Percentiles rank a stretch among this genome's conserved stretches.
These are phyloP conservation scores for Tichodroma muraria DNA, from an alignment of 2,113 vertebrate species.

Conservation along the genomic window DNA sequence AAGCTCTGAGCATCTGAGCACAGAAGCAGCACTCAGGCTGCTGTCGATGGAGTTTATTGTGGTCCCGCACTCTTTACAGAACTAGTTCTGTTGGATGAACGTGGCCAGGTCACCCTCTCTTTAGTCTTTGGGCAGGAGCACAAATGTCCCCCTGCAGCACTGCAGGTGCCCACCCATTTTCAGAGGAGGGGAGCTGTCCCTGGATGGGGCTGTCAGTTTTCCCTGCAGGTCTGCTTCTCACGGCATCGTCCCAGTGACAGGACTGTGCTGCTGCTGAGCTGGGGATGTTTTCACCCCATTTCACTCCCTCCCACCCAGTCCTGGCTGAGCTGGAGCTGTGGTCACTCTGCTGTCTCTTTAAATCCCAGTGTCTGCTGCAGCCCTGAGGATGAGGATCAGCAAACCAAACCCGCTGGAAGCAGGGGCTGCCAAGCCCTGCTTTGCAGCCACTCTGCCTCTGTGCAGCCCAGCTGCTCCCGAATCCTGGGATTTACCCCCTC, in stretches of 20 bases:
- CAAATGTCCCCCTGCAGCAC: background rate
- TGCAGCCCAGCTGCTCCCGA: background rate
- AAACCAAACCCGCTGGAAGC: background rate
- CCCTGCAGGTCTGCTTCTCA: accelerated
- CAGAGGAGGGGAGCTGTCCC: background rate
- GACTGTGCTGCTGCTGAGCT: background rate
- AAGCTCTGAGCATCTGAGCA: accelerated
- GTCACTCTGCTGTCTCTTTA: background rate
- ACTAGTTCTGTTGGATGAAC: background rate
- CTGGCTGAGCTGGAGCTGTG: background rate
- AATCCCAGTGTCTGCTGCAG: background rate
- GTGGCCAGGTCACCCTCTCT: background rate
- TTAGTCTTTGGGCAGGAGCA: background rate
- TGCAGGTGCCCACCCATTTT: accelerated
- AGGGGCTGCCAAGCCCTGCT: background rate
- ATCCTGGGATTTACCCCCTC: background rate
- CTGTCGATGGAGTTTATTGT: accelerated
- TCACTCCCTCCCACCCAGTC: no score
- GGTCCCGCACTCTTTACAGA: background rate
- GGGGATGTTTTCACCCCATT: background rate
- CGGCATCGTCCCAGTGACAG: accelerated
- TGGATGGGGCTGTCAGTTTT: background rate
- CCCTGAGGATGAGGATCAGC: background rate
- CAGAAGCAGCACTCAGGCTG: accelerated
- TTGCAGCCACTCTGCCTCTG: background rate